Conservation (phyloP, 2,888 invertebrate species). For the Nomada fabriciana region DNA sequence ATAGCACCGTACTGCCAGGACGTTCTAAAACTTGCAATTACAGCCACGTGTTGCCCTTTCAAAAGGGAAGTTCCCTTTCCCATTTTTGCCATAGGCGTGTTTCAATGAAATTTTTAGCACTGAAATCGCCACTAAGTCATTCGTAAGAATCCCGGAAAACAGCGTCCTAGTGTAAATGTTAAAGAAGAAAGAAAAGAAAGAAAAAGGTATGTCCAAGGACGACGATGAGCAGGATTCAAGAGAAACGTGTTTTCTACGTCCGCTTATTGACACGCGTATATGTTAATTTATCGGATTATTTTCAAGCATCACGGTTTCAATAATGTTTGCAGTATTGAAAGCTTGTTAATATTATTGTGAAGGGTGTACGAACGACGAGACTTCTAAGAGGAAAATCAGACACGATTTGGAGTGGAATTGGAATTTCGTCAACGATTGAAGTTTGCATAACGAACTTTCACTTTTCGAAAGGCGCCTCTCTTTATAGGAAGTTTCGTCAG, state of each 20-base stretch:
- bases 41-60: neutral
- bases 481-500: constrained; percentile 12
- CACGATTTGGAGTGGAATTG: neutral
- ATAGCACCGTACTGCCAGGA: neutral
- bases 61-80: neutral
- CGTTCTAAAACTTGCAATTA: neutral
- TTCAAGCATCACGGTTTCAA: neutral
- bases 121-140: neutral
- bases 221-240: constrained; percentile 11
- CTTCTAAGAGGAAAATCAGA: neutral
- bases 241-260: constrained; percentile 10
- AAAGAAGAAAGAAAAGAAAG: neutral
- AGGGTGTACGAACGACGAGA: neutral
- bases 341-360: no score
- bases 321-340: neutral
- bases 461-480: constrained; percentile 39
- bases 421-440: constrained; percentile 20
- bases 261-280: neutral
- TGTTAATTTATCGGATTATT: neutral
- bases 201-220: constrained; percentile 9
- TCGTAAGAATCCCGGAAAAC: neutral
- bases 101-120: neutral
- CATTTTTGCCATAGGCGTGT: no score
- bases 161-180: constrained; percentile 2
- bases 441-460: constrained; percentile 51